A percentile compares a stretch with the other conserved stretches of the same genome.
Evolutionary conservation across 2,113 vertebrate genomes (phyloP).

Genomic region (Corvus hawaiiensis): DNA sequence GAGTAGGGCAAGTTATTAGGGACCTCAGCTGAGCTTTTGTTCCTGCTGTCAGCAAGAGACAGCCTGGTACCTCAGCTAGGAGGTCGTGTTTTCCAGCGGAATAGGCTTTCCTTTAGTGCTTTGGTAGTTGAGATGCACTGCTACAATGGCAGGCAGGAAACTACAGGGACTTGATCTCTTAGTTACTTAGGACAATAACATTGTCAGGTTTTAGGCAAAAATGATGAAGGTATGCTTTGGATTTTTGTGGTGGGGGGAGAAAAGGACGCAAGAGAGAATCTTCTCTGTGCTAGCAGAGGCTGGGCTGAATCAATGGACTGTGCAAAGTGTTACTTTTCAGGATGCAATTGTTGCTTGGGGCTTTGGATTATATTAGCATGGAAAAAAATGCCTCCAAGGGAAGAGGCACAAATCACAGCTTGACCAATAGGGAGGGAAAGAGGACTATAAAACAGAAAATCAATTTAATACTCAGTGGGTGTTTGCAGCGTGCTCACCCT

Average conservation of each 20-base stretch:
- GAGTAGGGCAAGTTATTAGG: background rate
- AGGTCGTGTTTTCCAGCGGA: rapidly evolving
- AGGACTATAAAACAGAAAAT: constrained; percentile 57
- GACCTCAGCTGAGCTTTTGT: background rate
- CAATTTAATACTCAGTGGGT: constrained; percentile 55
- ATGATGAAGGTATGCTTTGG: background rate
- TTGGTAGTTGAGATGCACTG: background rate
- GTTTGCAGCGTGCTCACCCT: constrained; percentile 47
- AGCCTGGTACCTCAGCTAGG: background rate
- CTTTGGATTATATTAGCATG: constrained; percentile 41
- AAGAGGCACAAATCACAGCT: constrained; percentile 43
- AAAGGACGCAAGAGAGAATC: background rate
- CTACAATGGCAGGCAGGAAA: background rate
- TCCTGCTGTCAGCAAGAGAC: background rate
- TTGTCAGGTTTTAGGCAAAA: background rate
- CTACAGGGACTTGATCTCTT: background rate
- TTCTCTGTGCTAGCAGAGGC: background rate
- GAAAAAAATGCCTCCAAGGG: constrained; percentile 9
- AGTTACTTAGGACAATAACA: background rate
- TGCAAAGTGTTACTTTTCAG: background rate
- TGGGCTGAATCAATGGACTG: background rate
- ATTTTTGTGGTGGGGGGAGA: background rate
- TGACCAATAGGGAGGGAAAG: constrained; percentile 9
- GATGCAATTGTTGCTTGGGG: background rate
- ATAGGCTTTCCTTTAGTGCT: background rate